Conservation (phyloP, 2,113 vertebrate species). For the Forbesichthys papilliferus region DNA sequence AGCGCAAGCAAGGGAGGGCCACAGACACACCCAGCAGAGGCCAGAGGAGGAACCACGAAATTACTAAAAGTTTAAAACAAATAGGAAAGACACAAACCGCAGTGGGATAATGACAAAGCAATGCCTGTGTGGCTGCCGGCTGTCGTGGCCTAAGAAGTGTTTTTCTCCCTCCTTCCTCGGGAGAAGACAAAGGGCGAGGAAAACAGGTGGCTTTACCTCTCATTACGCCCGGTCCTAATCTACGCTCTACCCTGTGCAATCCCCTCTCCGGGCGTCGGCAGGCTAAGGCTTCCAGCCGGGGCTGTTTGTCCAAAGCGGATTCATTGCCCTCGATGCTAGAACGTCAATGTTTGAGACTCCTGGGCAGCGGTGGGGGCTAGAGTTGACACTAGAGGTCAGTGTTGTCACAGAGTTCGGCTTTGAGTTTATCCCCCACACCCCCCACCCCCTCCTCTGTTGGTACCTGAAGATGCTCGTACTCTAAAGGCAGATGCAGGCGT, state of each 20-base stretch:
- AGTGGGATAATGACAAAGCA: constrained; percentile 56
- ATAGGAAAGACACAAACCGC: constrained; percentile 41
- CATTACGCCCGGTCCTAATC: constrained; percentile 73
- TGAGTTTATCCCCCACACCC: too few relatives aligned
- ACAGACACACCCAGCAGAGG: too few relatives aligned
- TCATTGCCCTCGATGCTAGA: constrained; percentile 69
- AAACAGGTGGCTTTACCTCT: constrained; percentile 65
- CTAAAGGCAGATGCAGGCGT: constrained; percentile 46
- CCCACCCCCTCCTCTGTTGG: too few relatives aligned
- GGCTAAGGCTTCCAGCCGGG: constrained; percentile 62
- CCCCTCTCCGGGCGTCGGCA: constrained; percentile 64
- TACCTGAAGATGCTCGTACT: constrained; percentile 20
- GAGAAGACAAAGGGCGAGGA: constrained; percentile 65
- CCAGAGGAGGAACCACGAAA: too few relatives aligned
- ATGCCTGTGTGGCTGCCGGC: constrained; percentile 39
- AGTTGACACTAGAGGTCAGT: constrained; percentile 93
- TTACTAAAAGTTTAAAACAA: background rate
- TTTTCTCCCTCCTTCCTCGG: constrained; percentile 9
- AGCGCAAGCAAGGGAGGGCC: constrained; percentile 5
- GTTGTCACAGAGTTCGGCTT: constrained; percentile 84
- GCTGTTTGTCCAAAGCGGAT: constrained; percentile 70
- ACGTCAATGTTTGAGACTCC: constrained; percentile 53
- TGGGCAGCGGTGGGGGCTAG: background rate
- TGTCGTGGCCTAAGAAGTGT: constrained; percentile 42
- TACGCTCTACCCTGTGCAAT: constrained; percentile 72